Conservation (phyloP, 2,888 invertebrate genomes). For the Timema cristinae region DNA sequence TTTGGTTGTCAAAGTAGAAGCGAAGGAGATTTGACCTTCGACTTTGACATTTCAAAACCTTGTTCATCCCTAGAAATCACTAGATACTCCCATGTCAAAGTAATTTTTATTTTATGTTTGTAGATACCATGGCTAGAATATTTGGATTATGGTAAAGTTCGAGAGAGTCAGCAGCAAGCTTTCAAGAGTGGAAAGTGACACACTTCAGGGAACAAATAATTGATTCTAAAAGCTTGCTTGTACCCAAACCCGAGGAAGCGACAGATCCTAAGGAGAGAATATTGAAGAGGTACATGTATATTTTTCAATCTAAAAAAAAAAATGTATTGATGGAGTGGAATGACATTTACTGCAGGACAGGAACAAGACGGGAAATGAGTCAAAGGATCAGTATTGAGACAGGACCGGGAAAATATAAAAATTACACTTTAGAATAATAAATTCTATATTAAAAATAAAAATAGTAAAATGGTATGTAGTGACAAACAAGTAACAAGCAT, state of each 20-base stretch:
- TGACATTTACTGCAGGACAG: too few relatives aligned
- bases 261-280: constrained; percentile 54
- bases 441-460: too few relatives aligned
- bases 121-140: constrained; percentile 65
- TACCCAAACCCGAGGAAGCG: constrained; percentile 38
- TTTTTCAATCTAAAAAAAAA: too few relatives aligned
- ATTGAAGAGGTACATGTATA: constrained; percentile 39
- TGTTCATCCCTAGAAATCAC: background rate
- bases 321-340: too few relatives aligned
- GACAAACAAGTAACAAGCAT: too few relatives aligned
- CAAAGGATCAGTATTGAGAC: too few relatives aligned
- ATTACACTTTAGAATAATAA: too few relatives aligned
- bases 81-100: background rate
- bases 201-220: constrained; percentile 45
- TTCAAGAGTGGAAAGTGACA: constrained; percentile 54
- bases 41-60: background rate
- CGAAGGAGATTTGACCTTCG: too few relatives aligned
- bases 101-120: constrained; percentile 26
- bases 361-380: too few relatives aligned
- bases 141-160: constrained; percentile 55
- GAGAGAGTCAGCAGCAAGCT: constrained; percentile 50
- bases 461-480: too few relatives aligned
- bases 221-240: constrained; percentile 9
- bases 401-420: too few relatives aligned
- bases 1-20: too few relatives aligned